A percentile compares a stretch with the other conserved stretches of the same genome.
phyloP scores from a whole-genome alignment of 2,113 vertebrate species.

The Phodopus roborovskii region DNA sequence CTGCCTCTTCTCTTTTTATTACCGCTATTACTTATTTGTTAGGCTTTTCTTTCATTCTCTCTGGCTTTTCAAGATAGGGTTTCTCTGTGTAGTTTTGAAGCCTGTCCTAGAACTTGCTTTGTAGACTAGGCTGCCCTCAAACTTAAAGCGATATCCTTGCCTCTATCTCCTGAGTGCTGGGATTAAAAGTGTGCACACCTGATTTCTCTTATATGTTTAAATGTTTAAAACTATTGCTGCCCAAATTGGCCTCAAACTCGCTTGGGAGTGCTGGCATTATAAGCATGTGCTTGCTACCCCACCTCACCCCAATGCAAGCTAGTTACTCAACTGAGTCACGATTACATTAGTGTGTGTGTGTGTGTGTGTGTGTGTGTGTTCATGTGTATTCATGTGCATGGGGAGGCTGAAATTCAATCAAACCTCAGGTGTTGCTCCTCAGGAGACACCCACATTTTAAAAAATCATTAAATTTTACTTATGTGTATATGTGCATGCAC shows the following conservation, averaged over 20 bases:
- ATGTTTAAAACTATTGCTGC: neutral
- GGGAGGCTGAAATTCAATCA: neutral
- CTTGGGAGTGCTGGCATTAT: neutral
- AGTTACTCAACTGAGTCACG: neutral
- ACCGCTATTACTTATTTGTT: slow-evolving; percentile 6
- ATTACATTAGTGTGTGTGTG: too few relatives aligned
- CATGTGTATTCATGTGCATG: neutral
- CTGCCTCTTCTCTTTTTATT: slow-evolving; percentile 11
- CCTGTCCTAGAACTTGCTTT: too few relatives aligned
- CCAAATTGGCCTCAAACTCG: neutral
- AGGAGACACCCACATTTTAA: neutral
- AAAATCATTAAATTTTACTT: neutral
- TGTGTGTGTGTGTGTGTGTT: too few relatives aligned
- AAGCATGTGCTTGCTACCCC: neutral
- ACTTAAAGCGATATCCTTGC: too few relatives aligned
- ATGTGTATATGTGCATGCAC: neutral
- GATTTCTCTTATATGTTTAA: neutral
- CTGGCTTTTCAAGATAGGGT: neutral
- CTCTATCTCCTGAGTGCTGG: too few relatives aligned
- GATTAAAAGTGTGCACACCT: too few relatives aligned
- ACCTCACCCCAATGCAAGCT: neutral
- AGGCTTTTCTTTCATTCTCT: neutral
- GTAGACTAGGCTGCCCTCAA: too few relatives aligned
- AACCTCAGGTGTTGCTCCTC: neutral
- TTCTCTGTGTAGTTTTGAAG: neutral